Evolutionary conservation across 2,113 vertebrate genomes (phyloP).

Genomic region (Elaphurus davidianus): DNA sequence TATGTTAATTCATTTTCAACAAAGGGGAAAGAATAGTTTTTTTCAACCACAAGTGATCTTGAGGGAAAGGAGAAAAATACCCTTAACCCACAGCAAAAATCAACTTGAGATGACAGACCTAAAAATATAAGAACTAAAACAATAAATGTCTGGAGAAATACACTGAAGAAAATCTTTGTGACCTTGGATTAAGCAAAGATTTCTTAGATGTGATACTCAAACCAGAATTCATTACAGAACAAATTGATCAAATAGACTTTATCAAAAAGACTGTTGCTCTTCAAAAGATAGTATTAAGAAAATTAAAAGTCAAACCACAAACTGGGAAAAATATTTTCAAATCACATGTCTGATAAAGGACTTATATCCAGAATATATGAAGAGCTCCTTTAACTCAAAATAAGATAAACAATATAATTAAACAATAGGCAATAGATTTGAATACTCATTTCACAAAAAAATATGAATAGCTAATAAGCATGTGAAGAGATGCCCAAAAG

Average conservation of each 20-base stretch:
- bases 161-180: background rate
- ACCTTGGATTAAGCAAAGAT: background rate
- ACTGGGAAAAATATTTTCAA: background rate
- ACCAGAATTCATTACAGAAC: background rate
- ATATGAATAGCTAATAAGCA: background rate
- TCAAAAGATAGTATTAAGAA: background rate
- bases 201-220: background rate
- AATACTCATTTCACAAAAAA: background rate
- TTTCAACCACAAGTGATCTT: background rate
- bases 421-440: background rate
- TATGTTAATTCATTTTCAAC: background rate
- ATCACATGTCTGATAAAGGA: background rate
- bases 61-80: background rate
- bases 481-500: background rate
- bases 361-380: background rate
- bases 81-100: background rate
- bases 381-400: background rate
- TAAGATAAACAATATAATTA: background rate
- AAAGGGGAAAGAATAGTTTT: background rate
- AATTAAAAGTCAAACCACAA: background rate
- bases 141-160: background rate
- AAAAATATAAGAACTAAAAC: background rate
- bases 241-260: background rate
- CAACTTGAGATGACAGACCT: background rate
- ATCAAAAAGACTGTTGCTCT: background rate